These are phyloP conservation scores for Drosophila parvula DNA, from an alignment of 1,140 invertebrate genomes.

Conservation along the genomic window DNA sequence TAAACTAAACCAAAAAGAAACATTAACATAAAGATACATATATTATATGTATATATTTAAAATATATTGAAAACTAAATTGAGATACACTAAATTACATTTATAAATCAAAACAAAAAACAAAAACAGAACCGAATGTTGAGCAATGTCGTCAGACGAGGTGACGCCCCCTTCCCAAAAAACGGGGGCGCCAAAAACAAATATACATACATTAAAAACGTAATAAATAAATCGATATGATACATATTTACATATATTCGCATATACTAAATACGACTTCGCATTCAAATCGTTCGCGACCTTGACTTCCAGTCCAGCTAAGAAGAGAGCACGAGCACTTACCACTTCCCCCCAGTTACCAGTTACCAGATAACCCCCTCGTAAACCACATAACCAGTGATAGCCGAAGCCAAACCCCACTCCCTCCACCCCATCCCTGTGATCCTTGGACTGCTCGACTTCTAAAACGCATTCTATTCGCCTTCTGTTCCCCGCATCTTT, in stretches of 20 bases:
- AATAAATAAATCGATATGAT: constrained; percentile 62
- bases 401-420: constrained; percentile 2
- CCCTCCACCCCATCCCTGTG: not conserved
- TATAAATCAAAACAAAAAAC: constrained; percentile 67
- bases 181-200: constrained; percentile 31
- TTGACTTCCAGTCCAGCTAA: constrained; percentile 49
- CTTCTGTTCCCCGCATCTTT: constrained; percentile 23
- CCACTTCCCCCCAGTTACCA: not conserved
- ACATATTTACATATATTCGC: constrained; percentile 66
- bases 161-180: constrained; percentile 1
- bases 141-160: constrained; percentile 41
- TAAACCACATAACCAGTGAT: constrained; percentile 8
- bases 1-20: constrained; percentile 65
- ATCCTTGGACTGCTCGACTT: constrained; percentile 32
- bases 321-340: constrained; percentile 1
- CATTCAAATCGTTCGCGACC: constrained; percentile 50
- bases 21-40: constrained; percentile 71
- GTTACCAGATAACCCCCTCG: not conserved
- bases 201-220: constrained; percentile 56
- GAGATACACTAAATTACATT: constrained; percentile 74
- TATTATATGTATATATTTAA: constrained; percentile 83
- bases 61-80: constrained; percentile 72
- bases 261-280: constrained; percentile 46
- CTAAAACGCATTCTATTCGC: constrained; percentile 12
- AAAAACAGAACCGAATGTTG: constrained; percentile 49